These are phyloP conservation scores for Myopa testacea DNA, from an alignment of 2,888 invertebrate species.

Conservation along the genomic window DNA sequence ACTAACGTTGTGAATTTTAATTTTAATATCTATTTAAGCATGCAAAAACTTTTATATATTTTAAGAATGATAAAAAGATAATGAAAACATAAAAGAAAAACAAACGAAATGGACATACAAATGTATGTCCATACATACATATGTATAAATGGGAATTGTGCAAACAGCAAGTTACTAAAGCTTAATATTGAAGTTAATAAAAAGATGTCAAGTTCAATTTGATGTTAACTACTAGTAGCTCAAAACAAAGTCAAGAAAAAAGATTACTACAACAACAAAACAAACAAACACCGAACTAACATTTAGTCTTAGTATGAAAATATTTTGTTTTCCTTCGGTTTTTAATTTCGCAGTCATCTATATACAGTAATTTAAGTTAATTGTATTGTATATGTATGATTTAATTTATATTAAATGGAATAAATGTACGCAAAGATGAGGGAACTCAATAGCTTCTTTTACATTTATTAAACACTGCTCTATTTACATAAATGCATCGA, in stretches of 20 bases:
- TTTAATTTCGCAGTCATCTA: no score
- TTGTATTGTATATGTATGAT: no score
- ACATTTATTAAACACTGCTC: not conserved
- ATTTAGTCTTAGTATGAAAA: conserved; percentile 4
- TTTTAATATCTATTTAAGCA: conserved; percentile 15
- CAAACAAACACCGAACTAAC: conserved; percentile 32
- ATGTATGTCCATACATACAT: no score
- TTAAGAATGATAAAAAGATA: conserved; percentile 1
- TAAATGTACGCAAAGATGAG: no score
- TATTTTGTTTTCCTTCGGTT: not conserved
- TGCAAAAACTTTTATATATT: conserved; percentile 16
- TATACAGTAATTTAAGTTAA: no score
- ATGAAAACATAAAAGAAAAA: conserved; percentile 15
- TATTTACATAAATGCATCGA: not conserved
- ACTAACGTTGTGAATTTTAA: conserved; percentile 32
- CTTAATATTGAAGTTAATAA: conserved; percentile 24
- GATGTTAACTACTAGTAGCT: conserved; percentile 7
- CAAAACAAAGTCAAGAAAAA: not conserved
- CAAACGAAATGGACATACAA: not conserved
- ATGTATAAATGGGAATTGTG: conserved; percentile 36
- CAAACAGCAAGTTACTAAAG: conserved; percentile 37
- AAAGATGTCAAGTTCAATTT: conserved; percentile 30
- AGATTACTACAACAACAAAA: conserved; percentile 17
- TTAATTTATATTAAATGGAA: no score
- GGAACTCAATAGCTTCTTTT: not conserved